Conservation (phyloP, 2,797 vertebrate genomes). For the Halcyon badia region DNA sequence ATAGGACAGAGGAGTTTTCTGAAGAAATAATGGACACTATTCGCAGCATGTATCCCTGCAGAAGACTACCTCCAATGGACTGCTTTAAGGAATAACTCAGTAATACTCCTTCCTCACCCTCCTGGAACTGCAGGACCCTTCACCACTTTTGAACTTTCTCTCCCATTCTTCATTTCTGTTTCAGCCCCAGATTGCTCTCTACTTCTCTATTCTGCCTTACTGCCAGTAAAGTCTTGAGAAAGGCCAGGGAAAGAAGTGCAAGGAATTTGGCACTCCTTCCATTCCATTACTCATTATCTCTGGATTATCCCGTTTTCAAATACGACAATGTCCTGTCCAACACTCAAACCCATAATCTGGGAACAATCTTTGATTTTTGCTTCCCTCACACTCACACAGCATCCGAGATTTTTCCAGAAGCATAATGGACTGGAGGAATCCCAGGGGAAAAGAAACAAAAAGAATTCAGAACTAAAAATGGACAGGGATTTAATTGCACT, state of each 20-base stretch:
- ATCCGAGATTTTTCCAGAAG: background rate
- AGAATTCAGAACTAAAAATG: background rate
- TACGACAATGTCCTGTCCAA: background rate
- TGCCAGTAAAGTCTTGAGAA: background rate
- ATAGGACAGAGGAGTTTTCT: slow-evolving; percentile 29
- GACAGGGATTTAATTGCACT: background rate
- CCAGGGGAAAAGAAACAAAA: background rate
- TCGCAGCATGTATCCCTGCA: background rate
- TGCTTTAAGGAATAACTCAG: background rate
- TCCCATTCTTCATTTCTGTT: background rate
- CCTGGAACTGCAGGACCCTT: background rate
- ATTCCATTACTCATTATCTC: background rate
- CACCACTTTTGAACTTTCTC: background rate
- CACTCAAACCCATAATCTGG: background rate
- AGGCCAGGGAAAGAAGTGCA: background rate
- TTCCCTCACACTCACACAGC: background rate
- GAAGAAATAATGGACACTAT: slow-evolving; percentile 43
- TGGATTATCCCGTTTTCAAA: background rate
- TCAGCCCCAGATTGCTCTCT: background rate
- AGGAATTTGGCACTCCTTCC: background rate
- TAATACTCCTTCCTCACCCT: background rate
- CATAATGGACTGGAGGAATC: background rate
- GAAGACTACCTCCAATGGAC: background rate
- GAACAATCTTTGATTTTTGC: background rate
- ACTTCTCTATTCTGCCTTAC: background rate